Conservation (phyloP, 2,113 vertebrate species). For the Heterotilapia buettikoferi region DNA sequence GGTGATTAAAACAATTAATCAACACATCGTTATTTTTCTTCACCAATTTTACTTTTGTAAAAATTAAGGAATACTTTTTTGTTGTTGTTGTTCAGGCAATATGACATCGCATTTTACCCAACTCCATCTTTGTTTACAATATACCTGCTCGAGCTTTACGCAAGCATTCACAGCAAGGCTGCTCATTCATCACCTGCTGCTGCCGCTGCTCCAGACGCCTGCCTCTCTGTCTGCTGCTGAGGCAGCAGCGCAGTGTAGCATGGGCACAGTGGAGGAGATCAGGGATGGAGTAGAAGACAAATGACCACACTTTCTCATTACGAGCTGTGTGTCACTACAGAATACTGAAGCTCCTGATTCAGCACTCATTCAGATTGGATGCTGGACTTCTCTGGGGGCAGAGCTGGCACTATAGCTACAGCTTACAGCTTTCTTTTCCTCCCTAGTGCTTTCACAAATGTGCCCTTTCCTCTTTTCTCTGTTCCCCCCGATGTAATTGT, state of each 20-base stretch:
- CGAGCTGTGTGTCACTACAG: slow-evolving; percentile 36
- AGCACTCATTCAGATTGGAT: slow-evolving; percentile 57
- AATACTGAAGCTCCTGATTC: slow-evolving; percentile 61
- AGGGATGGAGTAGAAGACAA: slow-evolving; percentile 58
- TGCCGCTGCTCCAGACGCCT: slow-evolving; percentile 33
- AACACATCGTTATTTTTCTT: background rate
- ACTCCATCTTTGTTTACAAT: slow-evolving; percentile 32
- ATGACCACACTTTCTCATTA: slow-evolving; percentile 64
- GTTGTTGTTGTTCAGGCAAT: background rate
- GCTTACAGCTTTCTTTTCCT: background rate
- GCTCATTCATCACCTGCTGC: slow-evolving; percentile 47
- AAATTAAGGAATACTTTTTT: background rate
- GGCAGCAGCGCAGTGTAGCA: slow-evolving; percentile 44
- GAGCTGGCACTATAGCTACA: background rate
- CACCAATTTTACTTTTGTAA: background rate
- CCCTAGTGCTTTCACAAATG: background rate
- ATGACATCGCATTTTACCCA: background rate
- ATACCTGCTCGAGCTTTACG: background rate
- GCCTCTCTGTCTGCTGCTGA: slow-evolving; percentile 52
- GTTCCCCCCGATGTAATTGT: background rate
- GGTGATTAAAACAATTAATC: background rate
- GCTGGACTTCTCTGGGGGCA: slow-evolving; percentile 20
- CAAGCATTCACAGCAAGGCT: background rate
- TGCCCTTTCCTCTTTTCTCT: background rate
- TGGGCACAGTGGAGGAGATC: slow-evolving; percentile 28